Evolutionary conservation across 2,113 vertebrate genomes (phyloP).

Genomic region (Vireo altiloquus): DNA sequence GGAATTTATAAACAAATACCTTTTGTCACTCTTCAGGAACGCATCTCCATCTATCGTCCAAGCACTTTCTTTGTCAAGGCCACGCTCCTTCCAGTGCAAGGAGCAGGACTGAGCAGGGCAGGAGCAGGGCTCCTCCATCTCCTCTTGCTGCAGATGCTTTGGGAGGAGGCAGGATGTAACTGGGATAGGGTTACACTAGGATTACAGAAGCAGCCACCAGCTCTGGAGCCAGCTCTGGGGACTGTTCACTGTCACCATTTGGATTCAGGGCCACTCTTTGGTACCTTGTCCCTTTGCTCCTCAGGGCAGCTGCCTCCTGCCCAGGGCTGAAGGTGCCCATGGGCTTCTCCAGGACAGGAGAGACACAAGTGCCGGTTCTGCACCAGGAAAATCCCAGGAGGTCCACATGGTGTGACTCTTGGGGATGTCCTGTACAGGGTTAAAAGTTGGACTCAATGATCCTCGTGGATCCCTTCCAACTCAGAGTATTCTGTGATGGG

Average conservation of each 20-base stretch:
- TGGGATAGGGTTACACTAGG: background rate
- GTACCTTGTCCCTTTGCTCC: background rate
- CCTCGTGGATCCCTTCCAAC: background rate
- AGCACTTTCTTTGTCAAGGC: background rate
- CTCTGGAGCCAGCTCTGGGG: background rate
- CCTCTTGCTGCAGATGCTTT: background rate
- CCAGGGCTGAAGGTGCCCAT: background rate
- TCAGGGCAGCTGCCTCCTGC: background rate
- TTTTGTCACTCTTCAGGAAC: slow-evolving; percentile 34
- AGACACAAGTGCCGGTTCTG: background rate
- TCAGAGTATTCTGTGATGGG: background rate
- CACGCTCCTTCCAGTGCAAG: background rate
- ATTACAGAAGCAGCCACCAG: background rate
- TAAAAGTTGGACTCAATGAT: background rate
- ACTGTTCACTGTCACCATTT: background rate
- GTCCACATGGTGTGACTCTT: background rate
- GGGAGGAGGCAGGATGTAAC: background rate
- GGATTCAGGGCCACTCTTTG: background rate
- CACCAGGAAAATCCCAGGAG: background rate
- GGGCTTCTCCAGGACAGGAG: background rate
- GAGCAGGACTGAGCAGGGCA: background rate
- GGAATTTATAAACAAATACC: slow-evolving; percentile 15
- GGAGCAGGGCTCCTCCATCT: background rate
- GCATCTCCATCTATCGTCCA: background rate
- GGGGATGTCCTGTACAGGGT: background rate